Base-by-base conservation (phyloP, 2,113 vertebrate species). In the Centrocercus urophasianus region DNA sequence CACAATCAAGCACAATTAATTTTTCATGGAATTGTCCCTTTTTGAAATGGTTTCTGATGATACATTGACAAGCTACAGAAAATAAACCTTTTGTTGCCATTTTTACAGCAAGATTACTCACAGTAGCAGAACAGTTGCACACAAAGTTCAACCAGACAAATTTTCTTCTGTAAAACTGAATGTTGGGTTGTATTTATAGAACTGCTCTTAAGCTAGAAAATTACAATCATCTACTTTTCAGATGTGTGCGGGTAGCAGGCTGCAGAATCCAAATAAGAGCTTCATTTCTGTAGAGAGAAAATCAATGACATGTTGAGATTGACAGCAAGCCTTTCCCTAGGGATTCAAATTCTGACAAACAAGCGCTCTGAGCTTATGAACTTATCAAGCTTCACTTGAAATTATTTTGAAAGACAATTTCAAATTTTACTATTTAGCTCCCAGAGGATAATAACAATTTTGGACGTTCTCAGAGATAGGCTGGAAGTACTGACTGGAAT, bases 141-240 rank as follows among this genome's bases (percentile, higher is more conserved):
- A 74, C 40, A 38, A 61, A 81, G 34, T 54, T 96, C 93, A 93
- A 92, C 63, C 74, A 94, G 85, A 82, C 77, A 81, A 30, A 87
- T 93, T 73, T 64, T 93, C 77, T 54, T 89, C 65, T 69, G 70
- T 69, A 69, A 88, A 89, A 71, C 63, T 59, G 59, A 70, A 73
- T 70, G 77, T 84, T 79, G 80, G 22, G 6, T 36, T 92, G 40
- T 96, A 96, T 97, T 96, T 96, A 95, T 96, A 95, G 95, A 95
- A 84, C 45, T 89, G 54, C 40, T 95, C 66, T 95, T 92, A 91
- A 89, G 78, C 86, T 86, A 82, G 79, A 84, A 95, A 94, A 94
- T 96, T 89, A 91, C 93, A 83, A 93, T 92, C 70, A 67, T 96
- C 91, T 94, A 84, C 95, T 97, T 97, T 92, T 91, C 69, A 87